Base-by-base conservation (phyloP, 2,888 invertebrate genomes). In the Melieria crassipennis region DNA sequence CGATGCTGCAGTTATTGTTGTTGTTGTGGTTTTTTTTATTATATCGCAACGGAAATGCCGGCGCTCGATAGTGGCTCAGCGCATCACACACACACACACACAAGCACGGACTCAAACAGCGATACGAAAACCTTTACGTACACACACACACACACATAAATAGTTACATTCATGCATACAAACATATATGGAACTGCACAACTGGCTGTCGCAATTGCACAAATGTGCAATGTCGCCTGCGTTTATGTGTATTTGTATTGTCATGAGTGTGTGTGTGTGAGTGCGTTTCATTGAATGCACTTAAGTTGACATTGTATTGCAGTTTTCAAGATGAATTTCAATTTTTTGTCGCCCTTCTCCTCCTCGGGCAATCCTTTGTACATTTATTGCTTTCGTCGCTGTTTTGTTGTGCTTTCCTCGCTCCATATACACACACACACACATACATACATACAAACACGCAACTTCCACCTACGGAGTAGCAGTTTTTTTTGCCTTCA, bases 271-370 rank as follows among this genome's bases (percentile, higher is more conserved):
- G 48, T 58, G 45, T 56, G 48, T 60, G 16, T 67, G 56, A 58
- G 5, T 57, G 50, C 45, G 69, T 61, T 16, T 58, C 60, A 50
- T 66, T 50, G 30, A 5, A 11, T n/a, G 42, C 57, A 11, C 56
- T 46, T 5, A 5, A n/a, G 30, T 46, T 57, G 30, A n/a, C 56
- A 47, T 65, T 65, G 57, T 30, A 4, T 16, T 10, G 48, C 57
- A 57, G n/a, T 58, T 43, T 58, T 47, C n/a, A 48, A 46, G 58
- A 9, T 58, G 57, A 57, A 16, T 48, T 58, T 46, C 48, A 47
- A 55, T 30, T 58, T 58, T 66, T 57, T 48, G 48, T 58, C 46
- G n/a, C 46, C 46, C 16, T n/a, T 10, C 10, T 43, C 52, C 4
- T 9, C 9, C 10, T 16, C n/a, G 2, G 9, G 16, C 16, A 16